Percentiles rank a stretch among this genome's conserved stretches.
Conservation (phyloP, 2,888 invertebrate species). For the Criorhina ranunculi region DNA sequence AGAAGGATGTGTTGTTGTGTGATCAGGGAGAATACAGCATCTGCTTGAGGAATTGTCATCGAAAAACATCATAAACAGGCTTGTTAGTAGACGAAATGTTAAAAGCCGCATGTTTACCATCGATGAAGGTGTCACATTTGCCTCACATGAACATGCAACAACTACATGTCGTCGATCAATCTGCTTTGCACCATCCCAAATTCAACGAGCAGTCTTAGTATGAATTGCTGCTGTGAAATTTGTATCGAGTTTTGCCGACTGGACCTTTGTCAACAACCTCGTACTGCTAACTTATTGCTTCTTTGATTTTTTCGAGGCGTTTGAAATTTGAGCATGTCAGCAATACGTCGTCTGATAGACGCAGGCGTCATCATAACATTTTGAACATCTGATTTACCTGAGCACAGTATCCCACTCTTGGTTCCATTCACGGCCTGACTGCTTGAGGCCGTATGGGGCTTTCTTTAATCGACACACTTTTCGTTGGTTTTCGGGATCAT, state of each 20-base stretch:
- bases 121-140: too few relatives aligned
- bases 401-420: conserved; percentile 20
- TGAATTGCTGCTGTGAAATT: conserved; percentile 40
- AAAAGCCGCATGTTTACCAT: too few relatives aligned
- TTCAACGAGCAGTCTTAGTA: conserved; percentile 31
- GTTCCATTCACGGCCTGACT: conserved; percentile 50
- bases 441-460: conserved; percentile 54
- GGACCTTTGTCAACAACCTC: conserved; percentile 50
- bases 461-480: conserved; percentile 16
- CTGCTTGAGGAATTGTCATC: too few relatives aligned
- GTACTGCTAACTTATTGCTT: conserved; percentile 33
- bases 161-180: too few relatives aligned
- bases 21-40: too few relatives aligned
- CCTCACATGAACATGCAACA: too few relatives aligned
- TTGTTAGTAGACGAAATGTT: too few relatives aligned
- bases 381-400: conserved; percentile 11
- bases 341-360: conserved; percentile 50
- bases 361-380: conserved; percentile 30
- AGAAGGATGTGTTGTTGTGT: too few relatives aligned
- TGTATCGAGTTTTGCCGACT: conserved; percentile 7
- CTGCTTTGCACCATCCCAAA: conserved; percentile 38
- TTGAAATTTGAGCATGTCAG: conserved; percentile 28
- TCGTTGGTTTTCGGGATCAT: background rate
- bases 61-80: too few relatives aligned
- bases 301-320: conserved; percentile 49